phyloP scores from a whole-genome alignment of 1,140 invertebrate species.

The Papilio machaon region DNA sequence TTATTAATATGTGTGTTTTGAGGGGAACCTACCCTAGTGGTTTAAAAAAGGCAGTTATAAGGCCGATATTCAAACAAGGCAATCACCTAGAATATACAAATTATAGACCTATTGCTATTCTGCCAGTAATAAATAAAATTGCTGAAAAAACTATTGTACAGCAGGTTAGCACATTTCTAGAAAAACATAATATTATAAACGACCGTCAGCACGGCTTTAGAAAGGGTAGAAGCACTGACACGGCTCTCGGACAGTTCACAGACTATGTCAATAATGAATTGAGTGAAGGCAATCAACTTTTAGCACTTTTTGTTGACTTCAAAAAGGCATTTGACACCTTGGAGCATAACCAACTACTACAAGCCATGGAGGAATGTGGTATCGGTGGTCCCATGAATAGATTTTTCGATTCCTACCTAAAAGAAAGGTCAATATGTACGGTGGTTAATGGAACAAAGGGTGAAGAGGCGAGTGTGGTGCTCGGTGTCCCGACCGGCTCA shows the following conservation, averaged over 20 bases:
- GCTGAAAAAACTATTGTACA: not conserved
- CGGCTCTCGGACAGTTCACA: too few species aligned
- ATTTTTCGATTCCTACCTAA: not conserved
- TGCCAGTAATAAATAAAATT: too few species aligned
- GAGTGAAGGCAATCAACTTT: too few species aligned
- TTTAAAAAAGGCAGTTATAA: constrained; percentile 42
- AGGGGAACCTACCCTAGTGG: constrained; percentile 40
- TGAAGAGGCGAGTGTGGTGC: not conserved
- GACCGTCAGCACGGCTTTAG: not conserved
- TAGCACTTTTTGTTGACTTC: too few species aligned
- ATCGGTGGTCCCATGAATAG: not conserved
- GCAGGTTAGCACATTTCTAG: not conserved
- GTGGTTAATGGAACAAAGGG: not conserved
- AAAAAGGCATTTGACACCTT: too few species aligned
- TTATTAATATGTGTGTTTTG: constrained; percentile 43
- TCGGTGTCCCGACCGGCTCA: too few species aligned
- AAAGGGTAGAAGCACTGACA: too few species aligned
- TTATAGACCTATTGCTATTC: too few species aligned
- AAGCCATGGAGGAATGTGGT: constrained; percentile 16
- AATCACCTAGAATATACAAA: too few species aligned
- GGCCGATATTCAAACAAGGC: too few species aligned
- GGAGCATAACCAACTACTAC: not conserved
- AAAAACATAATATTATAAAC: not conserved
- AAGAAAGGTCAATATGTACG: not conserved
- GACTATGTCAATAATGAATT: too few species aligned